Conservation (phyloP, 2,888 invertebrate genomes). For the Biston stratarius region DNA sequence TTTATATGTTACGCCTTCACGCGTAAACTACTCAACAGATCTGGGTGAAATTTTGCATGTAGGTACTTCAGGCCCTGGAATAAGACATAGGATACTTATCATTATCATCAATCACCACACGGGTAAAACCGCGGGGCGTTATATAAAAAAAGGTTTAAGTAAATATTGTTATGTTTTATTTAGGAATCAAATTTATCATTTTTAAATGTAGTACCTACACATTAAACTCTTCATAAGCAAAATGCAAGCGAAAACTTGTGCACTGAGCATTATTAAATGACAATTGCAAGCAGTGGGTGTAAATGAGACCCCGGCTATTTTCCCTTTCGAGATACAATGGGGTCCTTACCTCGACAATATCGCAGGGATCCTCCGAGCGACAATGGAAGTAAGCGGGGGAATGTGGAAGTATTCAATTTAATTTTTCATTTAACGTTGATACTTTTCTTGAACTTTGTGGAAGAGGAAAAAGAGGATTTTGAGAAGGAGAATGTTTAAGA, state of each 20-base stretch:
- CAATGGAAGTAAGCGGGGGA: constrained; percentile 59
- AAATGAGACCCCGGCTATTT: constrained; percentile 63
- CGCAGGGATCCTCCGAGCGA: constrained; percentile 48
- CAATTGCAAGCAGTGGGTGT: constrained; percentile 65
- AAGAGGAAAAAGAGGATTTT: neutral
- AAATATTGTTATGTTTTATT: too few relatives aligned
- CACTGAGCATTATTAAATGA: constrained; percentile 61
- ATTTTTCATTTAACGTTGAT: constrained; percentile 63
- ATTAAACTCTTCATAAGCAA: constrained; percentile 10
- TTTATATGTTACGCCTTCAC: too few relatives aligned
- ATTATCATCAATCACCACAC: too few relatives aligned
- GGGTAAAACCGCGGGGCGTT: too few relatives aligned
- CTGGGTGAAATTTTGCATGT: too few relatives aligned
- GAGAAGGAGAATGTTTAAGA: too few relatives aligned
- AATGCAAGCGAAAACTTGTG: constrained; percentile 46
- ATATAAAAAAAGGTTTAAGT: too few relatives aligned
- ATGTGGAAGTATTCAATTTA: constrained; percentile 71
- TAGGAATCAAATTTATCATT: too few relatives aligned
- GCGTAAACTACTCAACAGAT: too few relatives aligned
- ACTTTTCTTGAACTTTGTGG: neutral
- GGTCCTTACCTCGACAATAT: constrained; percentile 60
- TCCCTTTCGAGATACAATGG: constrained; percentile 57
- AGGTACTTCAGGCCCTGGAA: too few relatives aligned
- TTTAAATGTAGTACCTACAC: too few relatives aligned
- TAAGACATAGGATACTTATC: too few relatives aligned